Conservation (phyloP, 1,140 invertebrate species). For the Mya arenaria region DNA sequence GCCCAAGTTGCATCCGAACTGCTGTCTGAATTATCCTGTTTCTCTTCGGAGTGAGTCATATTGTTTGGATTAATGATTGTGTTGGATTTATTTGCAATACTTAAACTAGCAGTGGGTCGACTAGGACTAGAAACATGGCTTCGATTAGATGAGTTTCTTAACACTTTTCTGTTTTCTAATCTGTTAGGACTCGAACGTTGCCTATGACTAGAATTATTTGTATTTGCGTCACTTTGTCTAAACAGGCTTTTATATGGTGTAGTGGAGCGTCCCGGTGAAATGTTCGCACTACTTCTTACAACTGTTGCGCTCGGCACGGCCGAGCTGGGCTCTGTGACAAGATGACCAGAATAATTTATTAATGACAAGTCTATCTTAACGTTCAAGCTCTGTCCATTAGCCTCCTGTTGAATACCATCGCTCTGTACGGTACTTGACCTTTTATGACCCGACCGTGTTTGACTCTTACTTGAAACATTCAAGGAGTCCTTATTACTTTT, state of each 20-base stretch:
- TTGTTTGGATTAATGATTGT: constrained; percentile 4
- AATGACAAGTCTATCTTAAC: constrained; percentile 48
- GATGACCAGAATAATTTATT: constrained; percentile 40
- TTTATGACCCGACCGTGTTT: not conserved
- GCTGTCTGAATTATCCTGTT: constrained; percentile 31
- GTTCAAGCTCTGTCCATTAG: constrained; percentile 45
- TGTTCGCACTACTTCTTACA: constrained; percentile 36
- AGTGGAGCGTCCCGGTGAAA: constrained; percentile 12
- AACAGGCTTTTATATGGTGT: not conserved
- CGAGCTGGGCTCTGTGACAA: constrained; percentile 1
- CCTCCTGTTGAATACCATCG: not conserved
- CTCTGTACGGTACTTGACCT: constrained; percentile 6
- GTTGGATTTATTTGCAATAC: not conserved
- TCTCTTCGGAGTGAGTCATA: no score
- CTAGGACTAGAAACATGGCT: not conserved
- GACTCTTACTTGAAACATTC: no score
- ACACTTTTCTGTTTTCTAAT: no score
- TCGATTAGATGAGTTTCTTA: not conserved
- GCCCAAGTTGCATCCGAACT: constrained; percentile 42
- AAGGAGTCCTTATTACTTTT: no score
- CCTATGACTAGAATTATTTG: not conserved
- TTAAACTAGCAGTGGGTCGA: not conserved
- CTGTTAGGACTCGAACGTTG: no score
- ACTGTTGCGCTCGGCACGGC: constrained; percentile 14
- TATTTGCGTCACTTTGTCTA: no score